Base-by-base conservation (phyloP, 2,797 vertebrate genomes). In the Lophotriccus pileatus region DNA sequence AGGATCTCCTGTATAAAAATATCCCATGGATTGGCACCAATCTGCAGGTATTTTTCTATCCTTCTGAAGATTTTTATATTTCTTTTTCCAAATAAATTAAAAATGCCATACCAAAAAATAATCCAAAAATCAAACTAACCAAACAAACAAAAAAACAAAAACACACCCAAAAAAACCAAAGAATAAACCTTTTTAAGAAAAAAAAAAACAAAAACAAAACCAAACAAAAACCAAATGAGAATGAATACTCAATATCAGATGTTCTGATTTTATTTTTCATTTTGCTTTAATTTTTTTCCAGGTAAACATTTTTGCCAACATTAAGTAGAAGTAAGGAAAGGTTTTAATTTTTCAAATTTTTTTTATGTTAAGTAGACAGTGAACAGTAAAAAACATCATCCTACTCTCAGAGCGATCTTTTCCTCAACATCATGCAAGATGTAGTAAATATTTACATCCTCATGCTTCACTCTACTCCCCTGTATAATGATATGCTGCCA, bases 401-500 rank as follows among this genome's bases (percentile, higher is more conserved):
- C 85, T 69, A 91, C 64, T 59, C 49, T 86, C 50, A 36, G n/a
- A 90, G 77, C 62, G 81, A 75, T 94, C 91, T 94, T 90, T 85
- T 83, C 58, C 83, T 86, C 74, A 88, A 72, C 73, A 66, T 55
- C 4, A 1, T 84, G 79, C 37, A 83, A 87, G 62, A 86, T 30
- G 73, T 93, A 79, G 90, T 94, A 92, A 95, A 95, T 95, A 96
- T 97, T 95, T 94, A 80, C 58, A 77, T 85, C 75, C 58, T 87
- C 50, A 78, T 36, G 53, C 75, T 94, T 95, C 88, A 85, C 64
- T 90, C 84, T 87, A 77, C 64, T 91, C 69, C 75, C 36, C 69
- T 93, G 84, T 92, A 72, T 95, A 95, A 97, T 93, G 82, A 97
- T 95, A 94, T 62, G 93, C 86, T 96, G 94, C 95, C 96, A 95